These are phyloP conservation scores for Toxotes jaculatrix DNA, from an alignment of 2,113 vertebrate genomes.

Conservation along the genomic window DNA sequence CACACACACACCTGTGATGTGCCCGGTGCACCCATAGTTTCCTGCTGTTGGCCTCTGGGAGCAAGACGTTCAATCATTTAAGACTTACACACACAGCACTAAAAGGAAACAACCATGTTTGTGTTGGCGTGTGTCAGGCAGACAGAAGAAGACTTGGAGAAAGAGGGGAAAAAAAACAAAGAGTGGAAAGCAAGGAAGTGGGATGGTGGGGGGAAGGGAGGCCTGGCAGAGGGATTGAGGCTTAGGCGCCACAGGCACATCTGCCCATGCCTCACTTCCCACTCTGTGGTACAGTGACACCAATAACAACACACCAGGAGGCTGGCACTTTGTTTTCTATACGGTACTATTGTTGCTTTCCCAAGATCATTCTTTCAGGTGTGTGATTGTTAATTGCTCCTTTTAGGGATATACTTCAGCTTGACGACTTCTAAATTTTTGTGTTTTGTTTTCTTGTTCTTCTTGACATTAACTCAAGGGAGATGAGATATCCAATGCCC, in stretches of 20 bases:
- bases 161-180: slow-evolving; percentile 34
- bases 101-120: slow-evolving; percentile 53
- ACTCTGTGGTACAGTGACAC: slow-evolving; percentile 58
- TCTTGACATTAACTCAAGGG: slow-evolving; percentile 5
- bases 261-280: slow-evolving; percentile 54
- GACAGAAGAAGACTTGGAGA: slow-evolving; percentile 12
- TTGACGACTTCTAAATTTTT: neutral
- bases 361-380: neutral
- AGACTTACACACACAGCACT: neutral
- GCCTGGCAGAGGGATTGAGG: slow-evolving; percentile 21
- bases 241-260: slow-evolving; percentile 45
- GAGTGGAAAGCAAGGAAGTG: slow-evolving; percentile 18
- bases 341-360: slow-evolving; percentile 2
- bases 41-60: neutral
- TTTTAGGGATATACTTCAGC: neutral
- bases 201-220: neutral
- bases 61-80: slow-evolving; percentile 20
- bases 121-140: slow-evolving; percentile 34
- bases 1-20: slow-evolving; percentile 15
- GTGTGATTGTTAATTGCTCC: neutral
- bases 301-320: slow-evolving; percentile 31
- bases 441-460: neutral
- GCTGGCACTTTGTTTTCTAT: slow-evolving; percentile 36
- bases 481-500: neutral
- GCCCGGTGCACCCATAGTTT: neutral